phyloP scores from a whole-genome alignment of 1,140 invertebrate genomes.

The Chymomyza costata region DNA sequence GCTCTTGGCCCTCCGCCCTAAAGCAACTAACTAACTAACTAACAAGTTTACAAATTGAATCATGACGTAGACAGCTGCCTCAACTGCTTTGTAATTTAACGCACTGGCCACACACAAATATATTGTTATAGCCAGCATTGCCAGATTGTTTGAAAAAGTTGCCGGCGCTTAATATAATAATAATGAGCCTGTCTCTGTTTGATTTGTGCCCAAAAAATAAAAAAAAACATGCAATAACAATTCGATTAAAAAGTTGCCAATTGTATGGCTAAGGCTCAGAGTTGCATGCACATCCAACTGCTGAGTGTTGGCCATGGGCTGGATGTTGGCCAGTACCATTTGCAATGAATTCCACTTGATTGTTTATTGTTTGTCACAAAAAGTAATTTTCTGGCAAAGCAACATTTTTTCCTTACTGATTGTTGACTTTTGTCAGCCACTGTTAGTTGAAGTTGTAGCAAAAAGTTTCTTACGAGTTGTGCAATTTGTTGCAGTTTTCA shows the following conservation, averaged over 20 bases:
- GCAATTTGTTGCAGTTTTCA: slow-evolving; percentile 52
- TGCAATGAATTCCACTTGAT: slow-evolving; percentile 64
- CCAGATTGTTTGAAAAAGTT: no score
- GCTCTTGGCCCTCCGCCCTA: no score
- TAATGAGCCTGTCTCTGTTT: no score
- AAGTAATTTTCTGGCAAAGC: background rate
- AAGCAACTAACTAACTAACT: no score
- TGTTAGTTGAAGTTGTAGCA: slow-evolving; percentile 12
- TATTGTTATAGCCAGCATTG: no score
- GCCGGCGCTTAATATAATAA: no score
- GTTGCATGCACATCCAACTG: no score
- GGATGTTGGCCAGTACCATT: slow-evolving; percentile 4
- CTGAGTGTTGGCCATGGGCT: no score
- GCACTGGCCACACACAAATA: slow-evolving; percentile 22
- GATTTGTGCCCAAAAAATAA: slow-evolving; percentile 41
- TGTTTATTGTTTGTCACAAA: slow-evolving; percentile 57
- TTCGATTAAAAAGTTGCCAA: slow-evolving; percentile 67
- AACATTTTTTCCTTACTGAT: slow-evolving; percentile 1
- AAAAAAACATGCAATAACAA: slow-evolving; percentile 45
- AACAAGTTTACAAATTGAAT: slow-evolving; percentile 70
- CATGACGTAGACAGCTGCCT: slow-evolving; percentile 48
- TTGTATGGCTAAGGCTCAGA: slow-evolving; percentile 15
- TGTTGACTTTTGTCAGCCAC: slow-evolving; percentile 14
- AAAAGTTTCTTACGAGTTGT: slow-evolving; percentile 33
- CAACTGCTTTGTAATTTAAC: slow-evolving; percentile 56